Percentiles rank a stretch among this genome's conserved stretches.
Conservation (phyloP, 2,888 invertebrate species). For the Mactromeris polynyma region DNA sequence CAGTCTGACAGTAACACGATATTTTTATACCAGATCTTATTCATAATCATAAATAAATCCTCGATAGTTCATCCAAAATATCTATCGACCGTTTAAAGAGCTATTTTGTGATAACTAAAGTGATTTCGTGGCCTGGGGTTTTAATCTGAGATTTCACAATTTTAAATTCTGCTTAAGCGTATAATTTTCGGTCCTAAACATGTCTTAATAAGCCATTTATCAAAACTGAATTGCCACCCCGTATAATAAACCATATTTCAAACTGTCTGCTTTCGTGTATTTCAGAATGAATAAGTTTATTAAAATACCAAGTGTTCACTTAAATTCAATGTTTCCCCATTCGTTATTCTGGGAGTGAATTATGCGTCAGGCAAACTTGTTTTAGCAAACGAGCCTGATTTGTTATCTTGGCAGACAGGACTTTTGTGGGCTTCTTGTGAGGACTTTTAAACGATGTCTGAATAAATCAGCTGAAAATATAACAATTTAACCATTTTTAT, state of each 20-base stretch:
- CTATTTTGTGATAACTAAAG: neutral
- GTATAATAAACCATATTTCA: neutral
- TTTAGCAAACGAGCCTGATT: neutral
- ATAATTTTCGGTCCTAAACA: conserved; percentile 1
- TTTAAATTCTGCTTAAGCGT: conserved; percentile 10
- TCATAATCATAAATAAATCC: too few species aligned
- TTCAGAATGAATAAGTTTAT: neutral
- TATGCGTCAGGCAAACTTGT: neutral
- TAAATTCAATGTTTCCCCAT: conserved; percentile 4
- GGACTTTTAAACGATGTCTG: neutral
- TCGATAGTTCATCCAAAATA: neutral
- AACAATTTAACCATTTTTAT: too few species aligned
- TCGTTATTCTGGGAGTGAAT: neutral
- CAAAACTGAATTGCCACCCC: neutral
- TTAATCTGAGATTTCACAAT: neutral
- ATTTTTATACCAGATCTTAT: too few species aligned
- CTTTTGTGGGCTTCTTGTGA: neutral
- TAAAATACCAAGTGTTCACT: neutral
- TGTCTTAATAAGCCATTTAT: neutral
- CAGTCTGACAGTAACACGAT: too few species aligned
- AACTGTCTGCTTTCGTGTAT: conserved; percentile 3
- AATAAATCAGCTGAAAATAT: too few species aligned
- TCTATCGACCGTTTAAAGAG: neutral
- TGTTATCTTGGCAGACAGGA: neutral
- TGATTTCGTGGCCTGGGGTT: neutral